These are phyloP conservation scores for Ctenoplectra terminalis DNA, from an alignment of 1,140 invertebrate species.

Conservation along the genomic window DNA sequence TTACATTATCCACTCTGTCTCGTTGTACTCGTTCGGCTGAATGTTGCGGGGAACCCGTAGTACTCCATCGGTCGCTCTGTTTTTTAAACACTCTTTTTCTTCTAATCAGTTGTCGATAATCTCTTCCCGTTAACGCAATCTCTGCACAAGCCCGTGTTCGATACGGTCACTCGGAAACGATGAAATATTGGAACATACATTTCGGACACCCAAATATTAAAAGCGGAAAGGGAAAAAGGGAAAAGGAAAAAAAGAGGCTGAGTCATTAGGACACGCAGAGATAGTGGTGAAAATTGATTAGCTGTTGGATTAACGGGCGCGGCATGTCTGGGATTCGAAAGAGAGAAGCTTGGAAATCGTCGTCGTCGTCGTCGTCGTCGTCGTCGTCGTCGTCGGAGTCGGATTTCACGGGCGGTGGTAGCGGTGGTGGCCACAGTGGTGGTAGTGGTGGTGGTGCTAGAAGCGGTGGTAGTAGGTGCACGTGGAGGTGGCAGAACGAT, in stretches of 20 bases:
- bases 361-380: too few relatives aligned
- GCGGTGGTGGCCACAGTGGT: constrained; percentile 9
- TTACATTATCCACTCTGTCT: constrained; percentile 22
- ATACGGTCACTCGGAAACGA: too few relatives aligned
- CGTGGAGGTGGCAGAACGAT: not conserved
- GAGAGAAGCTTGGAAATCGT: constrained; percentile 34
- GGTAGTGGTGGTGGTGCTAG: constrained; percentile 18
- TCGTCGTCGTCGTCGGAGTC: too few relatives aligned
- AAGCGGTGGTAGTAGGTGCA: not conserved
- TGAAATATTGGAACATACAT: too few relatives aligned
- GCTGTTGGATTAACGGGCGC: constrained; percentile 64
- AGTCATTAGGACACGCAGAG: not conserved
- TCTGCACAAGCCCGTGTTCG: too few relatives aligned
- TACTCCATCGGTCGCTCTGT: not conserved
- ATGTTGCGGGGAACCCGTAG: not conserved
- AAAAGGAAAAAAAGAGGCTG: constrained; percentile 3
- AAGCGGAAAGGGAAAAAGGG: not conserved
- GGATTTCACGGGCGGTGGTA: constrained; percentile 28
- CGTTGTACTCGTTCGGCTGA: not conserved
- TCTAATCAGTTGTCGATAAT: too few relatives aligned
- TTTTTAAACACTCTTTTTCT: too few relatives aligned
- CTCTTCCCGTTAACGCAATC: too few relatives aligned
- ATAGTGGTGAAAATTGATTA: constrained; percentile 59
- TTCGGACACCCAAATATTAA: too few relatives aligned
- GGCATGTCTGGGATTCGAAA: constrained; percentile 59